phyloP scores from a whole-genome alignment of 2,113 vertebrate species.

The Aldabrachelys gigantea region DNA sequence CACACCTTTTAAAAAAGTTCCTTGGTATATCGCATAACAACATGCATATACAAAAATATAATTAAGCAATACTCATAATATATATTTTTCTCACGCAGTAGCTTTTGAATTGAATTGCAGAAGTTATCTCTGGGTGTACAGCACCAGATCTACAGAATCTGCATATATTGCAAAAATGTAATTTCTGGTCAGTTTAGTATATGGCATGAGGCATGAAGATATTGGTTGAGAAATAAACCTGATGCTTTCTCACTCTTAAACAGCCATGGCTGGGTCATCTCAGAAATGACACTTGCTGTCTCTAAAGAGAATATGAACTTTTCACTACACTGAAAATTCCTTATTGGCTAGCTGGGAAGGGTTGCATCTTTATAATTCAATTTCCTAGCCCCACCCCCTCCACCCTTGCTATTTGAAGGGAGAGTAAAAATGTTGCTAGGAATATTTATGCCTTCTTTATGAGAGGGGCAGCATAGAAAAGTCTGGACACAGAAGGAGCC shows the following conservation, averaged over 20 bases:
- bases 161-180: neutral
- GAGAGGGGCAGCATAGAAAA: neutral
- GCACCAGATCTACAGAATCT: neutral
- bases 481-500: neutral
- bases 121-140: neutral
- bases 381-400: neutral
- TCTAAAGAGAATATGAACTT: neutral
- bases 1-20: neutral
- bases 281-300: neutral
- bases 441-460: neutral
- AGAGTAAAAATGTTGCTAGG: slow-evolving; percentile 16
- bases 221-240: neutral
- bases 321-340: neutral
- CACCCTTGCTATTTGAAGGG: neutral
- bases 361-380: neutral
- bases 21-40: neutral
- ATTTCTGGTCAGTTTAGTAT: slow-evolving; percentile 3
- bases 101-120: neutral
- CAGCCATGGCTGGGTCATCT: neutral
- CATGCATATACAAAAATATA: neutral
- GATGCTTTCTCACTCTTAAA: neutral
- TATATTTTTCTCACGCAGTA: neutral
- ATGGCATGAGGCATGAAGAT: neutral
- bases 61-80: neutral
- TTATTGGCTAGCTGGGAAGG: neutral